Evolutionary conservation across 2,888 invertebrate genomes (phyloP).

Genomic region (Oegoconia quadripuncta): DNA sequence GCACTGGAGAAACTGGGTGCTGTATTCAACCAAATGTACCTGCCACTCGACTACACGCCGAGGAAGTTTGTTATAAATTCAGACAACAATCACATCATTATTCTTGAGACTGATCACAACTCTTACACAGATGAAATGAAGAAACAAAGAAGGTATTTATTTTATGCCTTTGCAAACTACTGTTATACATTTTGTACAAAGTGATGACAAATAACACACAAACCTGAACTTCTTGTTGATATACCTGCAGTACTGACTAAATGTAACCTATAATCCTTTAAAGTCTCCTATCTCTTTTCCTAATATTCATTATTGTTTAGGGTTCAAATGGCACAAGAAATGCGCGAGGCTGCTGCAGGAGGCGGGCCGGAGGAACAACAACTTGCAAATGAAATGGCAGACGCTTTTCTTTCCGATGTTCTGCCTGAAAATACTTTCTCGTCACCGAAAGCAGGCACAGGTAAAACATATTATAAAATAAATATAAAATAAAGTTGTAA

Average conservation of each 20-base stretch:
- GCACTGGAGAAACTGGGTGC: conserved; percentile 98
- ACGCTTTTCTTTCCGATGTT: conserved; percentile 96
- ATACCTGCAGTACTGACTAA: conserved; percentile 68
- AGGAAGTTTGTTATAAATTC: conserved; percentile 95
- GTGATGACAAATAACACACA: conserved; percentile 67
- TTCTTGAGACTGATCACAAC: conserved; percentile 98
- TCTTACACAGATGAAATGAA: conserved; percentile 99
- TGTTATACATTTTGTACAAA: conserved; percentile 3
- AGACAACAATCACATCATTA: conserved; percentile 92
- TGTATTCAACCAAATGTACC: conserved; percentile 97
- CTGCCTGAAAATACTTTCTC: conserved; percentile 96
- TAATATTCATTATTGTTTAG: conserved; percentile 51
- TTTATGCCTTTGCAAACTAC: neutral
- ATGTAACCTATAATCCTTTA: neutral
- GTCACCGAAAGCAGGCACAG: conserved; percentile 95
- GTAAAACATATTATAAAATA: conserved; percentile 33
- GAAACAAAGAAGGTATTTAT: conserved; percentile 83
- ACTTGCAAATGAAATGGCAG: conserved; percentile 97
- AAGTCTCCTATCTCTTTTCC: neutral
- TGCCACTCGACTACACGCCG: conserved; percentile 97
- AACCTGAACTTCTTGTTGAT: conserved; percentile 57
- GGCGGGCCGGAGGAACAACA: conserved; percentile 95
- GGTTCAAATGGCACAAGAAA: conserved; percentile 98
- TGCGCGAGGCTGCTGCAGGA: conserved; percentile 93
- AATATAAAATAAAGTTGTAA: neutral